Percentiles rank a stretch among this genome's conserved stretches.
These are phyloP conservation scores for Vesta saturnalis DNA, from an alignment of 2,888 invertebrate species.

Conservation along the genomic window DNA sequence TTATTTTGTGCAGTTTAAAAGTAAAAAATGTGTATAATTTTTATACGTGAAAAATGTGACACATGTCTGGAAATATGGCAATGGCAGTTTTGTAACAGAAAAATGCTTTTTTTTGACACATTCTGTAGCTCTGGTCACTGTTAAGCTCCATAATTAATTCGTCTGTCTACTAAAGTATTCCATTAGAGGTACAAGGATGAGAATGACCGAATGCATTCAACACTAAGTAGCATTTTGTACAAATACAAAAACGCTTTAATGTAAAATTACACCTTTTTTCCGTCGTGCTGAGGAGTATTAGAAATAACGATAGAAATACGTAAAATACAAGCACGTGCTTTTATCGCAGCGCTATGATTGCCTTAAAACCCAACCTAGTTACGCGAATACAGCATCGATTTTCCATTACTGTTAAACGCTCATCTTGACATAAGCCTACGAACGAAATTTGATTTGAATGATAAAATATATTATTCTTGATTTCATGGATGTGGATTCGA, in stretches of 20 bases:
- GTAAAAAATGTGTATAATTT: too few species aligned
- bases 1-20: too few species aligned
- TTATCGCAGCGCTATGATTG: conserved; percentile 28
- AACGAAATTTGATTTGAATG: conserved; percentile 48
- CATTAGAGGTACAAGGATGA: neutral
- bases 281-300: neutral
- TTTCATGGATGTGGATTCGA: conserved; percentile 34
- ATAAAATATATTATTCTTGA: conserved; percentile 45
- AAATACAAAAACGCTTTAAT: too few species aligned
- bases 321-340: conserved; percentile 15
- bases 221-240: too few species aligned
- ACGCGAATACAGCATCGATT: conserved; percentile 43
- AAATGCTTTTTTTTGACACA: too few species aligned
- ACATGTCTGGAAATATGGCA: too few species aligned
- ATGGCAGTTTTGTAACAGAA: too few species aligned
- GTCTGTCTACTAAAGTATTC: neutral
- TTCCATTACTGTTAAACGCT: conserved; percentile 46
- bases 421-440: conserved; percentile 45
- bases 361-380: conserved; percentile 20
- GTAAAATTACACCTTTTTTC: neutral
- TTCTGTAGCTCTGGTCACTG: too few species aligned
- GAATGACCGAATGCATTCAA: too few species aligned
- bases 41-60: too few species aligned
- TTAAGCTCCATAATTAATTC: too few species aligned
- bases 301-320: neutral